These are phyloP conservation scores for Oreotrochilus melanogaster DNA, from an alignment of 2,113 vertebrate species.

Conservation along the genomic window DNA sequence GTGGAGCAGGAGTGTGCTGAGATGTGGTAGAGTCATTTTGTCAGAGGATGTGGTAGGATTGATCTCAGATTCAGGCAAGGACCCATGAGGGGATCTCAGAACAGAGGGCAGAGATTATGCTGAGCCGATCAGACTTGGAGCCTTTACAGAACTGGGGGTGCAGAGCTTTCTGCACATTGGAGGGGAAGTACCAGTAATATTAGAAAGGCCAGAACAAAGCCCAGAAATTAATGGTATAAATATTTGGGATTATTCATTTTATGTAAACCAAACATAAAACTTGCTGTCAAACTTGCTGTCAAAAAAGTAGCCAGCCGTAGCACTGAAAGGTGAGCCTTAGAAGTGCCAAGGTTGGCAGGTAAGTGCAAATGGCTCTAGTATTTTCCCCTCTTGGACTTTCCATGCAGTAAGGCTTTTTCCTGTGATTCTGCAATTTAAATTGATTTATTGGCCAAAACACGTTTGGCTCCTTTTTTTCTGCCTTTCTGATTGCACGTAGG, in stretches of 20 bases:
- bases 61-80: neutral
- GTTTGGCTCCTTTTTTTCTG: neutral
- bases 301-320: neutral
- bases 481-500: neutral
- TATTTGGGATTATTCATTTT: neutral
- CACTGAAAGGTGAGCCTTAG: neutral
- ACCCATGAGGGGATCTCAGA: neutral
- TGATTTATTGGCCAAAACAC: neutral
- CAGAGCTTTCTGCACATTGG: neutral
- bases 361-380: neutral
- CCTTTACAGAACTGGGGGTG: neutral
- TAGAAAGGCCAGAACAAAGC: neutral
- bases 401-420: neutral
- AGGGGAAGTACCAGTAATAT: neutral
- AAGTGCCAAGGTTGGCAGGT: neutral
- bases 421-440: neutral
- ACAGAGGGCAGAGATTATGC: neutral
- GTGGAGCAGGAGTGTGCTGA: constrained; percentile 2
- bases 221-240: neutral
- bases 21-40: neutral
- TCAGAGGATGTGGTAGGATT: neutral
- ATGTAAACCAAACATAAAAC: neutral
- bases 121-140: neutral
- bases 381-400: neutral
- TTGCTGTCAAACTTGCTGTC: neutral